Evolutionary conservation across 2,888 invertebrate genomes (phyloP), one percentile per base, ranked within the genome.

Genomic region (Polylopha cassiicola): DNA sequence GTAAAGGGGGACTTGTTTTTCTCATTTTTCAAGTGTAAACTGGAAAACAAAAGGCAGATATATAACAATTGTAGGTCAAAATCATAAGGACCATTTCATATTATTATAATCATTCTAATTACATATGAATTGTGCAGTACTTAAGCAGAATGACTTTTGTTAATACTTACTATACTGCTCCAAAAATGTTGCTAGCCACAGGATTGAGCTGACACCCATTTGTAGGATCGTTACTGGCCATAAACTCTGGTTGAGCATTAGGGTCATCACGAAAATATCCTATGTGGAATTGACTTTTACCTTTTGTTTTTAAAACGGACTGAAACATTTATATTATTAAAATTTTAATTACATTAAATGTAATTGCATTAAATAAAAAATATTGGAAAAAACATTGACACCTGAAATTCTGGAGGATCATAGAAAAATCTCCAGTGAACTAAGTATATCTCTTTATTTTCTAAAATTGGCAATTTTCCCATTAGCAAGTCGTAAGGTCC

Each of bases 361-460:
- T n/a, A n/a, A n/a, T n/a, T n/a, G n/a, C n/a, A 27, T 31, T 20
- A 33, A 36, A 17, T 9, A 23, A 37, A 17, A 23, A 11, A 5
- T 10, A 27, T 30, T 21, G 17, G 5, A 30, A 37, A 18, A 22
- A 22, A 32, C 34, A 31, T 26, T 5, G 46, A 50, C 68, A 91
- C 91, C 80, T 95, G 94, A 73, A 97, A 94, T 76, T 98, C 98
- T 5, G 98, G 98, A 5, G 97, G 95, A 84, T 99, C 98, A 73
- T 92, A 95, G 67, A 89, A 95, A 75, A 93, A 98, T 53, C 98
- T 89, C 93, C 95, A 97, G 67, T 97, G 95, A 5, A 90, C 76
- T 29, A 95, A 86, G 65, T 91, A 94, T 44, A 90, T 80, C 43
- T 89, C 80, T 44, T 89, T 87, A 43, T 88, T 74, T 1, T 87